Base-by-base conservation (phyloP, 2,113 vertebrate genomes). In the Procavia capensis region DNA sequence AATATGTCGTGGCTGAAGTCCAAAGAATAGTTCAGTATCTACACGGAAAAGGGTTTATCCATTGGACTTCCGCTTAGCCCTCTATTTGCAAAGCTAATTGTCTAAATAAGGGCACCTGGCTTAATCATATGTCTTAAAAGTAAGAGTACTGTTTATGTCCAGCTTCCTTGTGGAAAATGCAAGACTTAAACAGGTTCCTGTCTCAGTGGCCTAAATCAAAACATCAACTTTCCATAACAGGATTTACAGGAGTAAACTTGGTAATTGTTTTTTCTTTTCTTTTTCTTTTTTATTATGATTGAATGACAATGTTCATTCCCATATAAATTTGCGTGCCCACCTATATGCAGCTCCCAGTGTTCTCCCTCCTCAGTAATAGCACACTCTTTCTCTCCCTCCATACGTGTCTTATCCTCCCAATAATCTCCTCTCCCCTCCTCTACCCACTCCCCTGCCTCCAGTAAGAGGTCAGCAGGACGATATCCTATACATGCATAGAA, bases 1-100 rank as follows among this genome's bases (percentile, higher is more conserved):
- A 45, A 61, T 36, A 27, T 43, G 57, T 83, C 79, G 80, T 59
- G 31, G 50, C 57, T 57, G 50, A 95, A 54, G 59, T 47, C 82
- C 81, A 95, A 31, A 84, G 41, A 54, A 7, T 41, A 36, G 13
- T 70, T 70, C 34, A 47, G 36, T 27, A 4, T 61, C 70, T 86
- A 25, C 68, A 83, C 29, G 29, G 27, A 17, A 86, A 89, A 74
- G 80, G 43, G 74, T 31, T 76, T 86, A 63, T 43, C 43, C 6
- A 59, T 2, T 84, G 75, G 68, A 31, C 61, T 97, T 85, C 68
- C 78, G 63, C 43, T 92, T 39, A 59, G 39, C n/a, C 72, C 82
- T 91, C 68, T 81, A 34, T 93, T 78, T 93, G 61, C 63, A 92
- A 92, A 93, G 63, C 41, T 89, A 75, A 80, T 70, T 84, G 47